These are phyloP conservation scores for Philopedon plagiatum DNA, from an alignment of 2,888 invertebrate species.

Conservation along the genomic window DNA sequence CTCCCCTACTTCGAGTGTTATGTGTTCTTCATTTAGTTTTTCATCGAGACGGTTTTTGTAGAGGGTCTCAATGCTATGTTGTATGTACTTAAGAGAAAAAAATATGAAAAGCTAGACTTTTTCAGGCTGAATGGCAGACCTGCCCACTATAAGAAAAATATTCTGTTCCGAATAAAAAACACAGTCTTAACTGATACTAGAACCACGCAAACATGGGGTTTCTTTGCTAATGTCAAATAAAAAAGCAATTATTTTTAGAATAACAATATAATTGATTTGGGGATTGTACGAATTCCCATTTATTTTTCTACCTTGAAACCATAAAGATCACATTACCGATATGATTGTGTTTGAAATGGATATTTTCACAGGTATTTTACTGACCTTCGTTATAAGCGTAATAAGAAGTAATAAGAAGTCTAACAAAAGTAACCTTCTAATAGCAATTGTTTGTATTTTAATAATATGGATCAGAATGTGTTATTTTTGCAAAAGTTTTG, in stretches of 20 bases:
- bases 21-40: no score
- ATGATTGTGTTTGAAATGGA: slow-evolving; percentile 20
- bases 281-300: slow-evolving; percentile 2
- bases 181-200: no score
- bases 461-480: neutral
- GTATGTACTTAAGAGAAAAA: no score
- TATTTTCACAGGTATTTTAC: neutral
- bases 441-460: neutral
- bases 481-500: neutral
- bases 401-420: neutral
- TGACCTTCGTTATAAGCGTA: neutral
- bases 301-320: slow-evolving; percentile 22
- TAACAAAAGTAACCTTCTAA: neutral
- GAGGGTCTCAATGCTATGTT: no score
- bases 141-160: no score
- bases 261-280: slow-evolving; percentile 3
- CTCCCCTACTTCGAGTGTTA: no score
- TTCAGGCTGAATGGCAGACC: no score
- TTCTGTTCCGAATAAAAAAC: no score
- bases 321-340: slow-evolving; percentile 33
- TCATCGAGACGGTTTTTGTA: no score
- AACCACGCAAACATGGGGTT: no score
- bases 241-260: slow-evolving; percentile 14
- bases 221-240: neutral
- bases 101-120: no score